Percentiles rank a stretch among this genome's conserved stretches.
phyloP scores from a whole-genome alignment of 1,140 invertebrate species.

The Euglossa dilemma region DNA sequence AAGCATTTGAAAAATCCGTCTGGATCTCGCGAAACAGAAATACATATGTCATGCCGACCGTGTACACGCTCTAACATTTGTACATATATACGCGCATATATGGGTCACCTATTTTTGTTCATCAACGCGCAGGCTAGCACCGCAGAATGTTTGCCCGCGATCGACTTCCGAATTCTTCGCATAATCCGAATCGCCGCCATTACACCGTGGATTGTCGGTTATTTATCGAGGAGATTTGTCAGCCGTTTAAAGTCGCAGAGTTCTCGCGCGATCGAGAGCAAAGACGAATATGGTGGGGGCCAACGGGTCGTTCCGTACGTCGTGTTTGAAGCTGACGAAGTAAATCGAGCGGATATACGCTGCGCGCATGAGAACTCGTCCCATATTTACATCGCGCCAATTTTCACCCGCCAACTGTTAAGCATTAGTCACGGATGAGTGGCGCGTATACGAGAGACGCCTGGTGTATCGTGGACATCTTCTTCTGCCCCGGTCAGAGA shows the following conservation, averaged over 20 bases:
- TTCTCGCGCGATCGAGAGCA: not conserved
- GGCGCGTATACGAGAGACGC: conserved; percentile 4
- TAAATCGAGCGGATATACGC: conserved; percentile 56
- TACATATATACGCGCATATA: conserved; percentile 6
- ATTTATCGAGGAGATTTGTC: conserved; percentile 45
- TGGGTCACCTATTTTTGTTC: conserved; percentile 39
- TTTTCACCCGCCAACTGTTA: conserved; percentile 60
- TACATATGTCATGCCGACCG: not conserved
- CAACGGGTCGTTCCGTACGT: not conserved
- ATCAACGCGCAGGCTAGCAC: not conserved
- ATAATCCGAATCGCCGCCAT: conserved; percentile 31
- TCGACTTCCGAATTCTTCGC: conserved; percentile 46
- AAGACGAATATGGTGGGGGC: conserved; percentile 6
- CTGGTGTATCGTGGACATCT: conserved; percentile 3
- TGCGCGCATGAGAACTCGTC: conserved; percentile 42
- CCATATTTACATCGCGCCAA: conserved; percentile 64
- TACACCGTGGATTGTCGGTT: conserved; percentile 12
- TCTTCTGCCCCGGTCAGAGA: not conserved
- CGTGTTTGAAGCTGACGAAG: conserved; percentile 41
- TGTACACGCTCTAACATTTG: not conserved
- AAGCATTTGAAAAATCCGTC: conserved; percentile 1
- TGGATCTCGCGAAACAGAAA: not conserved
- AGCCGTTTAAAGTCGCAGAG: conserved; percentile 1
- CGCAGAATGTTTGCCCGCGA: not conserved
- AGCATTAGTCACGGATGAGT: conserved; percentile 56